Conservation (phyloP, 2,113 vertebrate species). For the Irena cyanogastra region DNA sequence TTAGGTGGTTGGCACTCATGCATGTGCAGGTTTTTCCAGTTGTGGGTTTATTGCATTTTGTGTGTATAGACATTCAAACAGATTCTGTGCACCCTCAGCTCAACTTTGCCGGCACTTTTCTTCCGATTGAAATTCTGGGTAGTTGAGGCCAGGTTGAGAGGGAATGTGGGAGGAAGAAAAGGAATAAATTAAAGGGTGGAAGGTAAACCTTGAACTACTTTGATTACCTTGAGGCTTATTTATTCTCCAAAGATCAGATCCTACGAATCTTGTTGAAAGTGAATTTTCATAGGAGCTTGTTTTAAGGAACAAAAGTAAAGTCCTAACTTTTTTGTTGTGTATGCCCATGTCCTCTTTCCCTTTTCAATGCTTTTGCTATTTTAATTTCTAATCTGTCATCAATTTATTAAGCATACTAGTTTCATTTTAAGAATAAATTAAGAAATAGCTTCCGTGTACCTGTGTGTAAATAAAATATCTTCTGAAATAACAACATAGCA, state of each 20-base stretch:
- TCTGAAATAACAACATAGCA: neutral
- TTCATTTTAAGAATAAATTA: neutral
- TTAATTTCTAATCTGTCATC: neutral
- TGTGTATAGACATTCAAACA: neutral
- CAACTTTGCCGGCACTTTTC: neutral
- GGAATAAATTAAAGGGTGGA: neutral
- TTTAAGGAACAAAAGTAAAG: neutral
- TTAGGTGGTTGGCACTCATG: neutral
- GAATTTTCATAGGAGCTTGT: neutral
- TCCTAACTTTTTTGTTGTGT: neutral
- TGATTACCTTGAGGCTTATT: neutral
- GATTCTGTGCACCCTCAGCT: neutral
- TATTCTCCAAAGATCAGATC: neutral
- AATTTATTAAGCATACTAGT: neutral
- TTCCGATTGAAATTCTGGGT: neutral
- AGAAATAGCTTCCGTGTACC: neutral
- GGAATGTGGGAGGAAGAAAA: neutral
- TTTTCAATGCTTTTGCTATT: neutral
- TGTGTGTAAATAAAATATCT: neutral
- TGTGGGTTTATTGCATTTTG: neutral
- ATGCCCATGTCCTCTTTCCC: neutral
- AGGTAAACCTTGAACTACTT: neutral
- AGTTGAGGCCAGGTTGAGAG: neutral
- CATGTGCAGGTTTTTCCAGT: neutral
- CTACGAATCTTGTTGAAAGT: neutral